A percentile compares a stretch with the other conserved stretches of the same genome.
These are phyloP conservation scores for Drosophila demipolita DNA, from an alignment of 2,888 invertebrate genomes.

Conservation along the genomic window DNA sequence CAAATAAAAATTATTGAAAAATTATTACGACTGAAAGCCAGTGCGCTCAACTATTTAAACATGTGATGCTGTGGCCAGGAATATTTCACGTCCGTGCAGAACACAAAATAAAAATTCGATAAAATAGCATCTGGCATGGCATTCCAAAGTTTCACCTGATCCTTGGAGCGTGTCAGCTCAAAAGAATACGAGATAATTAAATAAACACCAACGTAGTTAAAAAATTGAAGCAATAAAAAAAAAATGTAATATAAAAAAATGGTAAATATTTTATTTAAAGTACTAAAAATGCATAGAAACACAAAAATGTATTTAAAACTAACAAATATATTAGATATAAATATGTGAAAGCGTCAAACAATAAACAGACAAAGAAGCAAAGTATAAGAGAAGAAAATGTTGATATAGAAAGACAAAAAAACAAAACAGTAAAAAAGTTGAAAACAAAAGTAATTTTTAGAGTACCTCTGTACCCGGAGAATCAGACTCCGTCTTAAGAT, in stretches of 20 bases:
- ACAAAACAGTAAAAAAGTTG: constrained; percentile 12
- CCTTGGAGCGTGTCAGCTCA: constrained; percentile 90
- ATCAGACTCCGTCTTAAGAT: background rate
- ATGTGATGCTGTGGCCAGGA: constrained; percentile 87
- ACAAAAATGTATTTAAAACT: constrained; percentile 79
- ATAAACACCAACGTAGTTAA: background rate
- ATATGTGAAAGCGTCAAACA: constrained; percentile 87
- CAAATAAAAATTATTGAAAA: constrained; percentile 63
- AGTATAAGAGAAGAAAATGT: background rate
- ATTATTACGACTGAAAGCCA: constrained; percentile 86
- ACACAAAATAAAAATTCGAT: constrained; percentile 94
- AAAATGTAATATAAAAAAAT: background rate
- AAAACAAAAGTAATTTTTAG: background rate
- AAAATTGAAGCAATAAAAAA: background rate
- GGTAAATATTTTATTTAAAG: background rate
- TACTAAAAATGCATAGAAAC: background rate
- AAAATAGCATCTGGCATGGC: constrained; percentile 93
- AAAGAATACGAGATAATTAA: background rate
- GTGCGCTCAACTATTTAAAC: constrained; percentile 88
- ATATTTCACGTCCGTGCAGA: constrained; percentile 88
- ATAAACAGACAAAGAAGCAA: constrained; percentile 78
- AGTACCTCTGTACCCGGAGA: background rate
- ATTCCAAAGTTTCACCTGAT: constrained; percentile 92
- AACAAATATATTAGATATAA: constrained; percentile 90
- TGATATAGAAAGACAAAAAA: background rate